phyloP scores from a whole-genome alignment of 1,140 invertebrate genomes.

The Drosophila ironensis region DNA sequence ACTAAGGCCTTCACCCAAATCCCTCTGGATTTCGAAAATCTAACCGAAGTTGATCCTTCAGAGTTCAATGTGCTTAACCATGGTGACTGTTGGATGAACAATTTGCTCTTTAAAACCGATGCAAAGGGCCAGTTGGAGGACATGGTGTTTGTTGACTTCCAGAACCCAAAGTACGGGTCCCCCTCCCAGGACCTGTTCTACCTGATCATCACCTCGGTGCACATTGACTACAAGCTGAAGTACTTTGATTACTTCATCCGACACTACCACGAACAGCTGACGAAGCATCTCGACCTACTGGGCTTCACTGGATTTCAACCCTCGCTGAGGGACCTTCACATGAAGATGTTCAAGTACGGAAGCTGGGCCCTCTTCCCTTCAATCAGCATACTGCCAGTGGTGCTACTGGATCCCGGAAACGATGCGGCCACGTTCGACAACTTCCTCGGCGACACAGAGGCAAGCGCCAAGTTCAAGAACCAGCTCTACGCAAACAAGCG shows the following conservation, averaged over 20 bases:
- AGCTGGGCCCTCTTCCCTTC: constrained; percentile 32
- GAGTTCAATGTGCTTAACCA: constrained; percentile 86
- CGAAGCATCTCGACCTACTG: constrained; percentile 55
- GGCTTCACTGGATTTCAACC: constrained; percentile 43
- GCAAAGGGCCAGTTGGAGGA: constrained; percentile 67
- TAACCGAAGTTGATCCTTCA: constrained; percentile 56
- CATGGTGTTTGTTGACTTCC: constrained; percentile 68
- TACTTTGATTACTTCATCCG: constrained; percentile 64
- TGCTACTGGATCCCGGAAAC: constrained; percentile 55
- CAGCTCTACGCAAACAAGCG: constrained; percentile 50
- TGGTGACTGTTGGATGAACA: constrained; percentile 87
- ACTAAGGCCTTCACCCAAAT: not conserved
- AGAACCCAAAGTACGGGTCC: constrained; percentile 56
- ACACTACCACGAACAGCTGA: constrained; percentile 64
- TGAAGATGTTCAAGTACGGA: constrained; percentile 49
- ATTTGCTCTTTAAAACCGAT: constrained; percentile 84
- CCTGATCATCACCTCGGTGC: constrained; percentile 60
- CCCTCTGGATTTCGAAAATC: not conserved
- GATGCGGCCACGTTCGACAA: constrained; percentile 60
- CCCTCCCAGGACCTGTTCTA: constrained; percentile 60
- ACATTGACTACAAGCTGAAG: constrained; percentile 58
- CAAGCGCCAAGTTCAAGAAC: constrained; percentile 42
- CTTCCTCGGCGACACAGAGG: constrained; percentile 34
- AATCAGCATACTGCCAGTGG: constrained; percentile 48
- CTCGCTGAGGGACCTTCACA: constrained; percentile 55